These are phyloP conservation scores for Hydrophis major DNA, from an alignment of 2,797 vertebrate genomes.

Conservation along the genomic window DNA sequence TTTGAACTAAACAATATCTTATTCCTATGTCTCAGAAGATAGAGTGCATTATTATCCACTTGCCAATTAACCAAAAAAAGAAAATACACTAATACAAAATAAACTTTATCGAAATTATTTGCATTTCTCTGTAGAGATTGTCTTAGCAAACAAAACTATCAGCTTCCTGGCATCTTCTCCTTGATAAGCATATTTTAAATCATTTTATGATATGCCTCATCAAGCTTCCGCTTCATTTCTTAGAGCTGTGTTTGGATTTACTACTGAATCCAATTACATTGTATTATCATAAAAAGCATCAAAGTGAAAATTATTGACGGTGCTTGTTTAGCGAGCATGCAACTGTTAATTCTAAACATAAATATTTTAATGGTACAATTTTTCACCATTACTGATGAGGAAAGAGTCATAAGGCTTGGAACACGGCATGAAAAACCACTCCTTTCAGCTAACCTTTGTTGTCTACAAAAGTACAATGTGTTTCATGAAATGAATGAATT, in stretches of 20 bases:
- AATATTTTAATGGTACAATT: conserved; percentile 64
- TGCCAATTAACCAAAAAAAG: neutral
- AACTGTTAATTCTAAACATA: conserved; percentile 69
- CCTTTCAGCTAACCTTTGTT: neutral
- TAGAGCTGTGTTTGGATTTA: conserved; percentile 70
- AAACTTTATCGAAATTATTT: neutral
- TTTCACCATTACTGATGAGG: conserved; percentile 53
- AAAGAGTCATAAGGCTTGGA: conserved; percentile 50
- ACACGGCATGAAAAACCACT: conserved; percentile 39
- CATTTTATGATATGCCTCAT: conserved; percentile 56
- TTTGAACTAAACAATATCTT: conserved; percentile 10
- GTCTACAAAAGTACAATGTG: neutral
- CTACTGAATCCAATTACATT: conserved; percentile 70
- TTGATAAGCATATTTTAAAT: conserved; percentile 59
- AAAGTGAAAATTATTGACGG: conserved; percentile 72
- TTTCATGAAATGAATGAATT: conserved; percentile 7
- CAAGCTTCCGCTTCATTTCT: conserved; percentile 65
- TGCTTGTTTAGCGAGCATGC: conserved; percentile 60
- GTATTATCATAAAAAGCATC: conserved; percentile 73
- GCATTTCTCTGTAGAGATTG: conserved; percentile 3
- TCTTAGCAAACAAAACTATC: conserved; percentile 48
- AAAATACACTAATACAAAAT: neutral
- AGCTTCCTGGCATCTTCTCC: conserved; percentile 49
- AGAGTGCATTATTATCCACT: neutral
- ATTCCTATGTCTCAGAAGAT: conserved; percentile 3